Evolutionary conservation across 2,113 vertebrate species (phyloP).

Genomic region (Zosterops hypoxanthus): DNA sequence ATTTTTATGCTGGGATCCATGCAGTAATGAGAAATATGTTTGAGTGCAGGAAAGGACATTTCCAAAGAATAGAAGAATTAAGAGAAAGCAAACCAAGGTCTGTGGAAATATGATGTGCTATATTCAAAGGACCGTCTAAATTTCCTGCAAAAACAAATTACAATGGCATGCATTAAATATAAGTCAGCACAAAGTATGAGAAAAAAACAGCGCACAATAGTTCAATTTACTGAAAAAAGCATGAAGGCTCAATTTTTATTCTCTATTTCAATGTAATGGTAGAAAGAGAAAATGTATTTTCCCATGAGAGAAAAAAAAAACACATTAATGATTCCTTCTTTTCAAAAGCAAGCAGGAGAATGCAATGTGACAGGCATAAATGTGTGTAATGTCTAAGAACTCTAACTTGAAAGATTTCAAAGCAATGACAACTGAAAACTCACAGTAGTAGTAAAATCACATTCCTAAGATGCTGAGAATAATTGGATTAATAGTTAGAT

Average conservation of each 20-base stretch:
- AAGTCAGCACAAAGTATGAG: not conserved
- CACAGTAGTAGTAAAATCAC: slow-evolving; percentile 10
- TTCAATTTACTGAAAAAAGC: not conserved
- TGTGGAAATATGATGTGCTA: not conserved
- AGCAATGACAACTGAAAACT: slow-evolving; percentile 2
- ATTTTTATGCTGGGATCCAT: not conserved
- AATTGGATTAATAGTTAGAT: not conserved
- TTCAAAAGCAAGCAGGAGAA: slow-evolving; percentile 3
- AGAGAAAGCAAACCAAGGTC: not conserved
- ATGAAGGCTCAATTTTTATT: not conserved
- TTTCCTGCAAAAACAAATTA: not conserved
- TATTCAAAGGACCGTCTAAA: not conserved
- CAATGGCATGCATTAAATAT: not conserved
- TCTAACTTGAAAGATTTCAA: slow-evolving; percentile 28
- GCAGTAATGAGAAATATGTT: not conserved
- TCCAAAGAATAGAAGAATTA: not conserved
- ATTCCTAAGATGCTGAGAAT: not conserved
- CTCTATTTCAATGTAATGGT: slow-evolving; percentile 6
- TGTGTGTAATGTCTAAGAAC: not conserved
- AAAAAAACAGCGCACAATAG: not conserved
- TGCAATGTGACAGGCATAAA: slow-evolving; percentile 11
- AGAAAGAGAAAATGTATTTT: slow-evolving; percentile 40
- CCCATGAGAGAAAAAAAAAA: not conserved
- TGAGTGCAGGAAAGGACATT: not conserved
- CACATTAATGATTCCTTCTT: slow-evolving; percentile 16